These are phyloP conservation scores for Eilema depressum DNA, from an alignment of 2,888 invertebrate genomes.

Conservation along the genomic window DNA sequence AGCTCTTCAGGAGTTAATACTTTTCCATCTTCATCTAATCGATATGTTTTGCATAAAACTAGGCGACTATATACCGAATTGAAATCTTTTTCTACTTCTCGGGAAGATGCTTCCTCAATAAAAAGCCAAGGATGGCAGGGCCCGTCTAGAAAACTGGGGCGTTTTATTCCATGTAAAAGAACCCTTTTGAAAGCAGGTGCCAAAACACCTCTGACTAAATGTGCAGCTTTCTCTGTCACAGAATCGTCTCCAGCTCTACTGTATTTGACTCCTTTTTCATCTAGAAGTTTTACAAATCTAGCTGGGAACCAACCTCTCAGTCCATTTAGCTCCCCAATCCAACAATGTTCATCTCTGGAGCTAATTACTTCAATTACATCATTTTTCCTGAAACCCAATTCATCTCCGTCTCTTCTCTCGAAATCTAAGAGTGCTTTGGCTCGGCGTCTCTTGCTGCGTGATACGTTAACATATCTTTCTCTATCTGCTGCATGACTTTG, in stretches of 20 bases:
- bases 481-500: slow-evolving; percentile 98
- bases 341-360: slow-evolving; percentile 99
- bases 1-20: slow-evolving; percentile 99
- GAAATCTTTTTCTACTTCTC: slow-evolving; percentile 99
- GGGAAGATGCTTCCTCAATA: slow-evolving; percentile 98
- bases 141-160: slow-evolving; percentile 95
- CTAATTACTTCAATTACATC: slow-evolving; percentile 99
- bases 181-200: slow-evolving; percentile 98
- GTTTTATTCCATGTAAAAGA: slow-evolving; percentile 97
- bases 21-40: slow-evolving; percentile 99
- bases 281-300: slow-evolving; percentile 97
- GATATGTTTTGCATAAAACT: slow-evolving; percentile 98
- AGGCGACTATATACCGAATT: slow-evolving; percentile 98
- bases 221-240: slow-evolving; percentile 98
- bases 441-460: slow-evolving; percentile 93
- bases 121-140: slow-evolving; percentile 99
- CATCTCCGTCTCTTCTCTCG: slow-evolving; percentile 99
- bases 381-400: slow-evolving; percentile 98
- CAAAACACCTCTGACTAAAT: slow-evolving; percentile 97
- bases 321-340: slow-evolving; percentile 99
- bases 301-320: slow-evolving; percentile 98
- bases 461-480: slow-evolving; percentile 97
- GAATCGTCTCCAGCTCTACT: slow-evolving; percentile 98
- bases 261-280: slow-evolving; percentile 93
- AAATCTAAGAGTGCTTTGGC: slow-evolving; percentile 99